These are phyloP conservation scores for Dermatophagoides farinae DNA, from an alignment of 1,140 invertebrate species.

Conservation along the genomic window DNA sequence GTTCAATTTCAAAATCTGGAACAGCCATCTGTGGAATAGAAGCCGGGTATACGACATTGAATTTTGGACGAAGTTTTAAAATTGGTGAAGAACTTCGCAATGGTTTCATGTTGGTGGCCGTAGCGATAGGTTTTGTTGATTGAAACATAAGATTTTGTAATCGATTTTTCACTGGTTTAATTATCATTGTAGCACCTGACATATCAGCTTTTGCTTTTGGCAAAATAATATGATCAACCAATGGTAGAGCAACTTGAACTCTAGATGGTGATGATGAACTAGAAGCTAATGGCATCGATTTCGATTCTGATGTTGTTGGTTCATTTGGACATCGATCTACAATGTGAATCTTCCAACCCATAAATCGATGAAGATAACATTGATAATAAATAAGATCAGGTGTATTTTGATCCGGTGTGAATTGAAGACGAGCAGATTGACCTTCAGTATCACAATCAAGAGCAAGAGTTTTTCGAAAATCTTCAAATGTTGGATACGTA, in stretches of 20 bases:
- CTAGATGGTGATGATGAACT: not conserved
- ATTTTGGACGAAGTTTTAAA: no score
- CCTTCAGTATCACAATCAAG: slow-evolving; percentile 51
- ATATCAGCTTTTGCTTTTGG: not conserved
- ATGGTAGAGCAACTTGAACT: not conserved
- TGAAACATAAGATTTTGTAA: not conserved
- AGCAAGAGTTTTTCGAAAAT: slow-evolving; percentile 59
- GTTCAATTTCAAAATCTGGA: no score
- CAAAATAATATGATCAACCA: not conserved
- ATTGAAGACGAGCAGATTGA: slow-evolving; percentile 52
- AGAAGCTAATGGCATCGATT: not conserved
- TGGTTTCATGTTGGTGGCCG: not conserved
- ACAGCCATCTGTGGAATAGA: no score
- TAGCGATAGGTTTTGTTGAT: not conserved
- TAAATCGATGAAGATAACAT: slow-evolving; percentile 73
- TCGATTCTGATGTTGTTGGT: no score
- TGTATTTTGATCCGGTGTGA: slow-evolving; percentile 63
- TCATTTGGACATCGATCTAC: slow-evolving; percentile 42
- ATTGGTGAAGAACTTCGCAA: no score
- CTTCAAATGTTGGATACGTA: slow-evolving; percentile 39
- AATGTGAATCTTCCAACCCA: slow-evolving; percentile 87
- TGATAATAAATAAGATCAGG: slow-evolving; percentile 67
- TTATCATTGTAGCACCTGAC: not conserved
- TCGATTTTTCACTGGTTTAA: not conserved
- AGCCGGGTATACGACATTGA: no score